phyloP scores from a whole-genome alignment of 2,888 invertebrate genomes.

The Drosophila longiperda region DNA sequence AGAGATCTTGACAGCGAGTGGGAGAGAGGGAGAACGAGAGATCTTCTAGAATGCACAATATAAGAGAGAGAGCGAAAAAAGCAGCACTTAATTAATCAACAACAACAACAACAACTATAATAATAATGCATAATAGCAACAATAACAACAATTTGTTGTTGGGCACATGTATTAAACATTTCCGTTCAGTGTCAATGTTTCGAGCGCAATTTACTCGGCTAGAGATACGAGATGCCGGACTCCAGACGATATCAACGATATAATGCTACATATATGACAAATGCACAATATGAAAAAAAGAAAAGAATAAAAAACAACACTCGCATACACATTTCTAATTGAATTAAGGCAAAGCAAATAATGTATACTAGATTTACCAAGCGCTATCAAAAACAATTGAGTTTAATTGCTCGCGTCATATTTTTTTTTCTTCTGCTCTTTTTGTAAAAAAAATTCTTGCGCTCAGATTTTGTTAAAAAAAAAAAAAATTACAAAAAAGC shows the following conservation, averaged over 20 bases:
- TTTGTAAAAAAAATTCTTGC: constrained; percentile 3
- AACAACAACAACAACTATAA: constrained; percentile 48
- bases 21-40: constrained; percentile 3
- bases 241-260: constrained; percentile 59
- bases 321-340: constrained; percentile 69
- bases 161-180: constrained; percentile 83
- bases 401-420: constrained; percentile 78
- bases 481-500: too few relatives aligned
- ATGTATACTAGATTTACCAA: constrained; percentile 64
- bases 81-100: constrained; percentile 75
- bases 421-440: constrained; percentile 6
- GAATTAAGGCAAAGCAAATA: constrained; percentile 75
- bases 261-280: constrained; percentile 33
- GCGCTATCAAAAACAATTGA: constrained; percentile 79
- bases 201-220: constrained; percentile 73
- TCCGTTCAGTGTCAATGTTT: constrained; percentile 85
- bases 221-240: constrained; percentile 55
- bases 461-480: constrained; percentile 33
- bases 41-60: constrained; percentile 56
- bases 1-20: neutral
- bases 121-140: constrained; percentile 57
- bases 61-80: constrained; percentile 11
- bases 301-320: neutral
- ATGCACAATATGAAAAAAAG: constrained; percentile 31
- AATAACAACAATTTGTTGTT: constrained; percentile 62